phyloP scores from a whole-genome alignment of 2,113 vertebrate genomes.

The Scytalopus superciliaris region DNA sequence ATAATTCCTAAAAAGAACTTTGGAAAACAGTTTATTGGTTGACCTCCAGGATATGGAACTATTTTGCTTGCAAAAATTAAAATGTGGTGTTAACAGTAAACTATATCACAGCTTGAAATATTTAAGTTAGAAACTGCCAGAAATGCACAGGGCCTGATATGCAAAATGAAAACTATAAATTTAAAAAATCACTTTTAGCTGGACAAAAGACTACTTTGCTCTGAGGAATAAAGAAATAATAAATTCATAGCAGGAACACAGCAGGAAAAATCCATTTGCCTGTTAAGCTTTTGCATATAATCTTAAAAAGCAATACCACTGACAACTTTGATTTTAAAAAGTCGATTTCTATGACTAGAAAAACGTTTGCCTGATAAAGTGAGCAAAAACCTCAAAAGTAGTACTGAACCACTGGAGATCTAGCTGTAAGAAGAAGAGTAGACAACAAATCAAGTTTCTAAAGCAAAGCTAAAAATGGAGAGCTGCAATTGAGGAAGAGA shows the following conservation, averaged over 20 bases:
- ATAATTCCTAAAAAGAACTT: neutral
- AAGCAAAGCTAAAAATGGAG: neutral
- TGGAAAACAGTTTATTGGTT: neutral
- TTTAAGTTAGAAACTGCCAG: neutral
- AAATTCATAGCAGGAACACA: neutral
- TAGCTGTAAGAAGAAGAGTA: rapidly evolving
- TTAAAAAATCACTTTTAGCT: neutral
- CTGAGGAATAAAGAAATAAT: neutral
- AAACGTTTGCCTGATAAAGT: neutral
- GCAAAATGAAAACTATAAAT: neutral
- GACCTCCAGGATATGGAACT: neutral
- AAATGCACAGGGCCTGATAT: neutral
- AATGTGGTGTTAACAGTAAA: neutral
- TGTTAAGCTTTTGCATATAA: neutral
- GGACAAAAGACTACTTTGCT: neutral
- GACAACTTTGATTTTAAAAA: neutral
- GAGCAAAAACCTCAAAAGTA: neutral
- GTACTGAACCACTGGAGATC: neutral
- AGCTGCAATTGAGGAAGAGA: neutral
- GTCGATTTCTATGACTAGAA: neutral
- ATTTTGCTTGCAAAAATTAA: neutral
- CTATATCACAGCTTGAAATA: neutral
- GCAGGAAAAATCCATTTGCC: neutral
- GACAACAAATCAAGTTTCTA: neutral
- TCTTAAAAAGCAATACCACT: neutral